Conservation (phyloP, 2,797 vertebrate genomes). For the Xenops minutus region DNA sequence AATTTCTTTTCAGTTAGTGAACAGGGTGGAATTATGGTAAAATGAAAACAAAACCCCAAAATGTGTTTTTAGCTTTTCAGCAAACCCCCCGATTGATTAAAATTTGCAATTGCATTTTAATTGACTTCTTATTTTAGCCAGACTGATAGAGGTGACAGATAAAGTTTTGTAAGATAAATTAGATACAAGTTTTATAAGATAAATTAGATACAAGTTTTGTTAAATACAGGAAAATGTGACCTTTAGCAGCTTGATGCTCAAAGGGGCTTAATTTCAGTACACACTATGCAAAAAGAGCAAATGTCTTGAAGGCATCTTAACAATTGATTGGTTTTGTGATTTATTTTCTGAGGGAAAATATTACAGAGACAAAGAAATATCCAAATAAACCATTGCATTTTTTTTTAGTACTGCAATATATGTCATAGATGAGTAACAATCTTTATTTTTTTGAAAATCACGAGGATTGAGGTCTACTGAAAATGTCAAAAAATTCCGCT, state of each 20-base stretch:
- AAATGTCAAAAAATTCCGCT: not conserved
- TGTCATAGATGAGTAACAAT: not conserved
- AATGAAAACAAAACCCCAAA: not conserved
- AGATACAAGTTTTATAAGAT: not conserved
- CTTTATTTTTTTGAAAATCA: not conserved
- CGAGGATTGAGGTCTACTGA: not conserved
- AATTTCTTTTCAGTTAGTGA: not conserved
- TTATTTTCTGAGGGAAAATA: not conserved
- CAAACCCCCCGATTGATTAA: not conserved
- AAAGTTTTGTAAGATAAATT: not conserved
- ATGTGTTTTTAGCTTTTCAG: not conserved
- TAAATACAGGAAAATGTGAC: not conserved
- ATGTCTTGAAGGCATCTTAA: not conserved
- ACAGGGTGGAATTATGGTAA: not conserved
- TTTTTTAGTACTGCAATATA: not conserved
- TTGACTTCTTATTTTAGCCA: not conserved
- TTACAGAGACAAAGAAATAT: not conserved
- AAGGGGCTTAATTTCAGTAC: not conserved
- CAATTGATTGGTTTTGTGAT: not conserved
- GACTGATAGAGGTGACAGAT: not conserved
- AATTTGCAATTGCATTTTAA: not conserved
- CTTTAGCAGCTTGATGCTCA: not conserved
- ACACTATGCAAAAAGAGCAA: not conserved
- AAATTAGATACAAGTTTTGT: not conserved
- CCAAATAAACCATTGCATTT: rapidly evolving